These are phyloP conservation scores for Ptychadena robeensis DNA, from an alignment of 2,797 vertebrate genomes.

Conservation along the genomic window DNA sequence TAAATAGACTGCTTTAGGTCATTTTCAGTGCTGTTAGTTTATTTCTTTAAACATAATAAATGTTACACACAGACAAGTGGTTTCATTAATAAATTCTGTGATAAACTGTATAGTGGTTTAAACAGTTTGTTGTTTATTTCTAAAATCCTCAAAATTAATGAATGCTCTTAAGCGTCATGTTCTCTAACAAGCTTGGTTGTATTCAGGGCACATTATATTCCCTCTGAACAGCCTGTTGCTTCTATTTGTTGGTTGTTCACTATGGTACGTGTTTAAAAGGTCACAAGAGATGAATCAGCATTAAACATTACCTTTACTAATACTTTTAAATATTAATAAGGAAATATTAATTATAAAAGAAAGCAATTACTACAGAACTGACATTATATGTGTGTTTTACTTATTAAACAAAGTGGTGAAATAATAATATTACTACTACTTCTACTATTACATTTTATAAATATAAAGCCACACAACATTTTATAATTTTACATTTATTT, in stretches of 20 bases:
- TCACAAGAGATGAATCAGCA: constrained; percentile 56
- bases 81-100: constrained; percentile 4
- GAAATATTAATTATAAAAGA: constrained; percentile 21
- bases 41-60: background rate
- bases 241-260: constrained; percentile 57
- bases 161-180: constrained; percentile 55
- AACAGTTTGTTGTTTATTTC: constrained; percentile 45
- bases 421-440: no score
- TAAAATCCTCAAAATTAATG: constrained; percentile 53
- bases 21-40: background rate
- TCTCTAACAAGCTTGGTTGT: constrained; percentile 52
- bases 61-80: background rate
- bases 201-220: constrained; percentile 51
- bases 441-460: no score
- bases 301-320: constrained; percentile 40
- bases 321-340: constrained; percentile 51
- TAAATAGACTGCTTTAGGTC: no score
- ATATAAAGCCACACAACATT: no score
- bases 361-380: background rate
- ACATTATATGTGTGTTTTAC: background rate
- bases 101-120: constrained; percentile 19
- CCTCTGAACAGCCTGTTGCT: constrained; percentile 42
- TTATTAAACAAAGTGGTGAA: no score
- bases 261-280: constrained; percentile 51
- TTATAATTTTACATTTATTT: no score